Conservation (phyloP, 2,888 invertebrate species). For the Eledona agricola region DNA sequence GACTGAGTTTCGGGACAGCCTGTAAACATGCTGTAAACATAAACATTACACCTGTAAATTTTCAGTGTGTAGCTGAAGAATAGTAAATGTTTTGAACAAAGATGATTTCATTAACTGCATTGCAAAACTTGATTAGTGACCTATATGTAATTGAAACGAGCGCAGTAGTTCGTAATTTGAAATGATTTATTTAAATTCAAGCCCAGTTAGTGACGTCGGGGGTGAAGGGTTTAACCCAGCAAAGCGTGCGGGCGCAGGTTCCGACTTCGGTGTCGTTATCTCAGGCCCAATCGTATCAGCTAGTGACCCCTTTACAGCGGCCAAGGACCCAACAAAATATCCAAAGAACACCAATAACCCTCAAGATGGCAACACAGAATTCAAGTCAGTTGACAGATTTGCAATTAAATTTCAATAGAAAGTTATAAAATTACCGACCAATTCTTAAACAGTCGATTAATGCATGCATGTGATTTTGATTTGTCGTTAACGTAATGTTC, state of each 20-base stretch:
- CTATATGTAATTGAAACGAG: neutral
- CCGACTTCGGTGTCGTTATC: slow-evolving; percentile 55
- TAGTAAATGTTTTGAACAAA: too few species aligned
- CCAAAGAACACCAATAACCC: slow-evolving; percentile 60
- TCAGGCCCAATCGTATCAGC: slow-evolving; percentile 57
- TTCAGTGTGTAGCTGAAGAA: too few species aligned
- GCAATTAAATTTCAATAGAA: slow-evolving; percentile 57
- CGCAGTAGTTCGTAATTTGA: slow-evolving; percentile 4
- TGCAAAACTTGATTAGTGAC: too few species aligned
- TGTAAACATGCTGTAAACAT: too few species aligned
- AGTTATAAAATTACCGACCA: slow-evolving; percentile 45
- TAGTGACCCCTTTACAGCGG: slow-evolving; percentile 58
- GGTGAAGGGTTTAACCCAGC: slow-evolving; percentile 66
- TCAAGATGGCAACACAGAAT: slow-evolving; percentile 60
- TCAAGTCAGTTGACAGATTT: slow-evolving; percentile 63
- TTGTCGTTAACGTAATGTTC: slow-evolving; percentile 35
- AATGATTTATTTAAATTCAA: slow-evolving; percentile 46
- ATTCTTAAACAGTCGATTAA: slow-evolving; percentile 40
- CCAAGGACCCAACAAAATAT: slow-evolving; percentile 56
- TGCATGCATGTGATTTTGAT: slow-evolving; percentile 43
- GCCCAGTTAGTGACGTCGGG: slow-evolving; percentile 73
- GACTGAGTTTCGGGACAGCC: too few species aligned
- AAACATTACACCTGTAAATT: too few species aligned
- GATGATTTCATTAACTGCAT: too few species aligned
- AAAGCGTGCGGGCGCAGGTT: slow-evolving; percentile 54